Percentiles rank a stretch among this genome's conserved stretches.
These are phyloP conservation scores for Ophioninae sp. DNA, from an alignment of 2,888 invertebrate genomes.

Conservation along the genomic window DNA sequence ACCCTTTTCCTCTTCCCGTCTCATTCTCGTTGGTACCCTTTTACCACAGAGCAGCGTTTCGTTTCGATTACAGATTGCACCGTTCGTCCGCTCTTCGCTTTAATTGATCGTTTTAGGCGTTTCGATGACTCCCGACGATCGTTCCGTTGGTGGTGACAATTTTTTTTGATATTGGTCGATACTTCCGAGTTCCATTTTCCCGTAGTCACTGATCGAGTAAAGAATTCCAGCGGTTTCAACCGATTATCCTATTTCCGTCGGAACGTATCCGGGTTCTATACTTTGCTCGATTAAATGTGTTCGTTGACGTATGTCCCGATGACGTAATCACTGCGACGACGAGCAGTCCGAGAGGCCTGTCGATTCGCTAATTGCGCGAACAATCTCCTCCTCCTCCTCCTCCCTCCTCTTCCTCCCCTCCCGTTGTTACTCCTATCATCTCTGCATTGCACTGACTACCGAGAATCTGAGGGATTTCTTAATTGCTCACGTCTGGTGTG, in stretches of 20 bases:
- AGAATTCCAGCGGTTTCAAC: constrained; percentile 45
- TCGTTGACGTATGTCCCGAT: constrained; percentile 47
- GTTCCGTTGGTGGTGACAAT: not conserved
- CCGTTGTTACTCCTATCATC: constrained; percentile 32
- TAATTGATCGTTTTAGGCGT: not conserved
- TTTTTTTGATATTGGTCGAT: too few species aligned
- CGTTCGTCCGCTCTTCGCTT: not conserved
- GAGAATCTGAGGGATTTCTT: constrained; percentile 79
- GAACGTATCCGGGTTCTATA: not conserved
- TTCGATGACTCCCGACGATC: not conserved
- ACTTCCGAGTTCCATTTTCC: too few species aligned
- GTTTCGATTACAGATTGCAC: not conserved
- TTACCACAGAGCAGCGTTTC: not conserved
- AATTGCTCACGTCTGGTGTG: constrained; percentile 73
- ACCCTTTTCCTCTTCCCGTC: not conserved
- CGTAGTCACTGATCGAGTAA: constrained; percentile 22
- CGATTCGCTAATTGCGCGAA: constrained; percentile 78
- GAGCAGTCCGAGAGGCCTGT: constrained; percentile 72
- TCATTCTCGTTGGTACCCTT: not conserved
- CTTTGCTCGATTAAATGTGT: constrained; percentile 28
- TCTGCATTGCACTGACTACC: constrained; percentile 69
- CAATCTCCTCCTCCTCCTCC: constrained; percentile 37
- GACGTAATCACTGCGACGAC: constrained; percentile 66
- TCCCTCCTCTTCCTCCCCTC: too few species aligned
- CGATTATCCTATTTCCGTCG: constrained; percentile 28